Evolutionary conservation across 2,888 invertebrate species (phyloP), one percentile per base, ranked within the genome.

Genomic region (Amphipyra berbera): DNA sequence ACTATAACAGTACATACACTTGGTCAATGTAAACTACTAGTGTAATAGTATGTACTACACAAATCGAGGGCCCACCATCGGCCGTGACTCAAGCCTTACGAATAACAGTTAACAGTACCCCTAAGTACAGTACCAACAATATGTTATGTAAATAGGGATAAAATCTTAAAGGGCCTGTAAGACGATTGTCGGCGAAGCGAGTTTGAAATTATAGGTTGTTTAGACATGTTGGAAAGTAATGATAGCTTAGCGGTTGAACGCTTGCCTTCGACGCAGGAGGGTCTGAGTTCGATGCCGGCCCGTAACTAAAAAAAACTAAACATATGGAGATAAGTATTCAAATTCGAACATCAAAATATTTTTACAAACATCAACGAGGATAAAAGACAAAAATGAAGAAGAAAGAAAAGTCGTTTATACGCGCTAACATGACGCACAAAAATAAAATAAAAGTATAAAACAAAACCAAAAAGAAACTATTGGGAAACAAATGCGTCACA

Each of bases 291-390:
- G n/a, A n/a, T n/a, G n/a, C n/a, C n/a, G n/a, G n/a, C n/a, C n/a
- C n/a, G n/a, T n/a, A n/a, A n/a, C n/a, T n/a, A n/a, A n/a, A n/a
- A 54, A n/a, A 61, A 62, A 45, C 9, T 15, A 70, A 35, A 67
- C 42, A 53, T 57, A 49, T 38, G 44, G 42, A n/a, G 38, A 53
- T 21, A 21, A 21, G 41, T 61, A 58, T 73, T 68, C 62, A 58
- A 68, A 54, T 40, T 45, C 7, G 52, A 71, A 68, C 57, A 54
- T 57, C 45, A 48, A 66, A 65, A 68, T 35, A 53, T 33, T 59
- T 68, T 61, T n/a, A 71, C 46, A 73, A 77, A 74, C 62, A 66
- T 76, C 44, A 77, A 78, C 78, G 55, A 59, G 47, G 49, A 67
- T 77, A 73, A 84, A 88, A 76, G n/a, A n/a, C n/a, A n/a, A n/a